phyloP scores from a whole-genome alignment of 64 coral and sea anemone species.

The Montipora capricornis region DNA sequence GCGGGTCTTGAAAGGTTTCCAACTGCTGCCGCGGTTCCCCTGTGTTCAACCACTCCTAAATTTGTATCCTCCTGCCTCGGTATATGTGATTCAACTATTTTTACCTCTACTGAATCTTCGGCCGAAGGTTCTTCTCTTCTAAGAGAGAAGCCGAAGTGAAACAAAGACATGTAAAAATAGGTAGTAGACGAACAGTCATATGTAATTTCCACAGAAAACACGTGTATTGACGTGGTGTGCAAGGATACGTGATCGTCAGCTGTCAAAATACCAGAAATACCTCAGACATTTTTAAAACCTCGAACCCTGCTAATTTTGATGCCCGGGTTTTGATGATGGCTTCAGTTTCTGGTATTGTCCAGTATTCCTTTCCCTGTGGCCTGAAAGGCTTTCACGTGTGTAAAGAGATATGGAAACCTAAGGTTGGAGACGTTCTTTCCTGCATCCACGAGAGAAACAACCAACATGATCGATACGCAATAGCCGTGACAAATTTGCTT shows the following conservation, averaged over 20 bases:
- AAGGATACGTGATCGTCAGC: constrained; percentile 6
- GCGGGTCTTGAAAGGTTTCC: constrained; percentile 64
- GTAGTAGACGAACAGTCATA: constrained; percentile 33
- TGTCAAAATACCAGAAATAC: constrained; percentile 4
- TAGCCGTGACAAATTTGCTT: constrained; percentile 38
- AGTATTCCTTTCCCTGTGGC: constrained; percentile 41
- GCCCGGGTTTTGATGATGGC: constrained; percentile 47
- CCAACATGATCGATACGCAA: constrained; percentile 12
- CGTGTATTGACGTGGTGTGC: constrained; percentile 39
- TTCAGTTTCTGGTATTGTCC: constrained; percentile 51
- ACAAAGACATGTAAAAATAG: background rate
- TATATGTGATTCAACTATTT: too few species aligned
- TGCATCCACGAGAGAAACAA: constrained; percentile 39
- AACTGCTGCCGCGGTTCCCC: constrained; percentile 28
- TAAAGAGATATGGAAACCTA: constrained; percentile 55
- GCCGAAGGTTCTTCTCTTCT: too few species aligned
- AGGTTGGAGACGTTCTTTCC: constrained; percentile 17
- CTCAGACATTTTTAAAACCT: too few species aligned
- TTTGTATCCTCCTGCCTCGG: too few species aligned
- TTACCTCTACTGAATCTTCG: too few species aligned
- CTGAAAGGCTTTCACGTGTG: constrained; percentile 18
- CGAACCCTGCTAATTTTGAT: too few species aligned
- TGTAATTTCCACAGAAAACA: constrained; percentile 60
- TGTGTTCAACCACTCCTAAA: constrained; percentile 1
- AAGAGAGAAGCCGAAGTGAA: too few species aligned